phyloP scores from a whole-genome alignment of 2,888 invertebrate species.

The Hirtodrosophila duncani region DNA sequence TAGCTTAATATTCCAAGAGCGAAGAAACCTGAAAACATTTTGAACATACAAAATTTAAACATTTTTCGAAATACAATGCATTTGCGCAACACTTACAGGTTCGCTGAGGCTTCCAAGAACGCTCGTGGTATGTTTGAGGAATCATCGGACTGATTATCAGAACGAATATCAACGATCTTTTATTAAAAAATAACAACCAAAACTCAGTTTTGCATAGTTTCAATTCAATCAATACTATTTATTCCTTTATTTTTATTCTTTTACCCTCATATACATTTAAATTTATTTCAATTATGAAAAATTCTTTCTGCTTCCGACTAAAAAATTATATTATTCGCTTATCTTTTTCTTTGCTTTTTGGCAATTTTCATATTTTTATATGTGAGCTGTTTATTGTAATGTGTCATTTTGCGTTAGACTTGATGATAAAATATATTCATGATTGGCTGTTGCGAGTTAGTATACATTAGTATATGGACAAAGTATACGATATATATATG shows the following conservation, averaged over 20 bases:
- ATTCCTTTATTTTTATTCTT: conserved; percentile 34
- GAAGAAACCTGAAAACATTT: too few species aligned
- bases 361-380: conserved; percentile 12
- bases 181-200: not conserved
- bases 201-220: not conserved
- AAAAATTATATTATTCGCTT: conserved; percentile 49
- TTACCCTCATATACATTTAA: conserved; percentile 14
- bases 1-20: too few species aligned
- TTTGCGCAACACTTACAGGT: too few species aligned
- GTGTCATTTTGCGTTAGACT: conserved; percentile 37
- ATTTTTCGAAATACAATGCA: too few species aligned
- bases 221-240: conserved; percentile 31
- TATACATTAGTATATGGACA: too few species aligned
- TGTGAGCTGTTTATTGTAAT: conserved; percentile 44
- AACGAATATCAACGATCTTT: not conserved
- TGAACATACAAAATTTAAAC: too few species aligned
- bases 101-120: too few species aligned
- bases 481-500: too few species aligned
- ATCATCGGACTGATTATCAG: too few species aligned
- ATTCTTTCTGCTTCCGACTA: conserved; percentile 40
- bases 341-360: conserved; percentile 11
- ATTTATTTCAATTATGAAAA: conserved; percentile 33
- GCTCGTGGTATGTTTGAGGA: too few species aligned
- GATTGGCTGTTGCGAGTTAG: too few species aligned
- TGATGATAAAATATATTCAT: too few species aligned